These are phyloP conservation scores for Calidris pugnax DNA, from an alignment of 2,113 vertebrate species.

Conservation along the genomic window DNA sequence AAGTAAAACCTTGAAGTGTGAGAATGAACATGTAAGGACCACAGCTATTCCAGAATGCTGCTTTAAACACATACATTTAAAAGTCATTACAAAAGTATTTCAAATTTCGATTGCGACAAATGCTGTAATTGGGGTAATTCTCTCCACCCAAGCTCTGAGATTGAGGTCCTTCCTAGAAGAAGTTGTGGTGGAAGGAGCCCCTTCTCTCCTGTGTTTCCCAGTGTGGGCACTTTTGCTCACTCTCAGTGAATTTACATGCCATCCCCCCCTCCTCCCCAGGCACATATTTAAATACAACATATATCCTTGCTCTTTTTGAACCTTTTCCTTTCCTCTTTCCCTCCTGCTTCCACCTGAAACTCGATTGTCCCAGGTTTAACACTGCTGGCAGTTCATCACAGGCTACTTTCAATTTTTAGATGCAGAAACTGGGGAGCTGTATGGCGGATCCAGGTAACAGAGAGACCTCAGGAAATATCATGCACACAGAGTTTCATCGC, in stretches of 20 bases:
- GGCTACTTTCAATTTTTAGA: conserved; percentile 64
- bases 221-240: accelerated
- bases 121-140: not conserved
- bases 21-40: conserved; percentile 82
- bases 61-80: not conserved
- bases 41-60: not conserved
- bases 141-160: not conserved
- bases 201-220: not conserved
- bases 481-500: conserved; percentile 76
- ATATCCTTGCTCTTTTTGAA: not conserved
- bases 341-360: not conserved
- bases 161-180: not conserved
- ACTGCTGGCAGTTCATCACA: not conserved
- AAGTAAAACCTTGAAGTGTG: conserved; percentile 82
- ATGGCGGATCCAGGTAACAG: conserved; percentile 73
- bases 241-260: not conserved
- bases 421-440: conserved; percentile 78
- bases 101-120: accelerated
- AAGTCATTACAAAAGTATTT: not conserved
- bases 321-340: not conserved
- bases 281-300: accelerated
- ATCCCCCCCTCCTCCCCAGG: not conserved
- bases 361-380: accelerated
- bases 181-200: not conserved
- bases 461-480: conserved; percentile 75